These are phyloP conservation scores for Tamias sibiricus DNA, from an alignment of 2,113 vertebrate genomes.

Conservation along the genomic window DNA sequence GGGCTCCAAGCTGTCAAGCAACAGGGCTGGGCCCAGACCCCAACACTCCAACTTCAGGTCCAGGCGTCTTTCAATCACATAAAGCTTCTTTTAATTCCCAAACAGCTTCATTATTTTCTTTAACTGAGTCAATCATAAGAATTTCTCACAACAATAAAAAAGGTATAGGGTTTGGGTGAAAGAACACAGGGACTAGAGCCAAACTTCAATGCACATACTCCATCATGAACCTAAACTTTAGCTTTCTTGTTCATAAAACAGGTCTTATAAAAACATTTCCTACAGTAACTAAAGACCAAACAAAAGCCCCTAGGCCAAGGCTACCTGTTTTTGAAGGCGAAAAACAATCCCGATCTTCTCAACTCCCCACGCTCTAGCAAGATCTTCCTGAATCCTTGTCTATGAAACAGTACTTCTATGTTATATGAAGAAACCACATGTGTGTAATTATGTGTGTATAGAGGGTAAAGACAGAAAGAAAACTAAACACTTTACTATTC, in stretches of 20 bases:
- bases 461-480: background rate
- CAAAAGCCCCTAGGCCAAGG: background rate
- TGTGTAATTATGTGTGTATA: background rate
- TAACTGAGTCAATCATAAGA: background rate
- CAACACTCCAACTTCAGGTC: background rate
- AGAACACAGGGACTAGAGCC: background rate
- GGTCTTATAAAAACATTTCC: background rate
- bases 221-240: background rate
- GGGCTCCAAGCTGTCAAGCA: background rate
- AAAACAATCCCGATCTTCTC: background rate
- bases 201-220: background rate
- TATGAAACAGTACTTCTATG: background rate
- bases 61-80: background rate
- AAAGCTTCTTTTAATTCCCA: background rate
- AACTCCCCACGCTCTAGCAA: background rate
- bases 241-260: background rate
- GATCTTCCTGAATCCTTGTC: background rate
- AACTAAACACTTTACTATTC: background rate
- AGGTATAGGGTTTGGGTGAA: background rate
- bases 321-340: background rate
- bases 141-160: background rate
- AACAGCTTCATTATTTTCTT: constrained; percentile 18
- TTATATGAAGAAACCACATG: background rate
- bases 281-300: background rate
- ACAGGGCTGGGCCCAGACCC: background rate